These are phyloP conservation scores for Isaurus tuberculatus DNA, from an alignment of 92 coral and sea anemone species.

Conservation along the genomic window DNA sequence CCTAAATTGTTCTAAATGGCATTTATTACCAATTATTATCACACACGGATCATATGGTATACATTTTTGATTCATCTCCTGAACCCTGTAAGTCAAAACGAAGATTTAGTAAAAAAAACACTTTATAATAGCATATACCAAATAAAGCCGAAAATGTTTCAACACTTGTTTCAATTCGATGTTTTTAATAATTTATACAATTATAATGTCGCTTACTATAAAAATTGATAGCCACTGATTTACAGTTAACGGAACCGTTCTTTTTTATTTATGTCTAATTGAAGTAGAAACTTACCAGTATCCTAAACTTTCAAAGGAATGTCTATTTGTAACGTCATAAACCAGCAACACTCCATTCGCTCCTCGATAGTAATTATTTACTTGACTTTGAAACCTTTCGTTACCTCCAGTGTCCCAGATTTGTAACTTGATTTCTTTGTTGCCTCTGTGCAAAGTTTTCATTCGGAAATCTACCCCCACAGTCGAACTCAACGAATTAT, in stretches of 20 bases:
- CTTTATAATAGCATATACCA: not conserved
- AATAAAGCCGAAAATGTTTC: not conserved
- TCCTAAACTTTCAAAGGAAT: slow-evolving; percentile 75
- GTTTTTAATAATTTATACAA: too few relatives aligned
- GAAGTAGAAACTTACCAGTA: slow-evolving; percentile 81
- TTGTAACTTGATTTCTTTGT: slow-evolving; percentile 76
- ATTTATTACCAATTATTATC: slow-evolving; percentile 80
- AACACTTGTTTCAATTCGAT: too few relatives aligned
- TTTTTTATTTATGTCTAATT: too few relatives aligned
- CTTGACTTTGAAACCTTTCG: slow-evolving; percentile 79
- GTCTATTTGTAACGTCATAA: slow-evolving; percentile 81
- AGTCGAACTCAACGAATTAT: slow-evolving; percentile 26
- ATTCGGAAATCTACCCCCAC: slow-evolving; percentile 78
- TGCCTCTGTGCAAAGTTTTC: slow-evolving; percentile 62
- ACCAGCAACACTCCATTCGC: slow-evolving; percentile 79
- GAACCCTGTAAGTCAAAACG: slow-evolving; percentile 62
- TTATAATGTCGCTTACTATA: too few relatives aligned
- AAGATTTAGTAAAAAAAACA: not conserved
- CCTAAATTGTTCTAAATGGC: slow-evolving; percentile 71
- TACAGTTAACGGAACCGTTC: too few relatives aligned
- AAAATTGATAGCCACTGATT: too few relatives aligned
- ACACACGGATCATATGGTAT: slow-evolving; percentile 51
- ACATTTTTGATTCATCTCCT: slow-evolving; percentile 70
- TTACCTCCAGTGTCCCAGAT: slow-evolving; percentile 92
- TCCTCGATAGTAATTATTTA: slow-evolving; percentile 76